Conservation (phyloP, 1,140 invertebrate species). For the Teleogryllus occipitalis region DNA sequence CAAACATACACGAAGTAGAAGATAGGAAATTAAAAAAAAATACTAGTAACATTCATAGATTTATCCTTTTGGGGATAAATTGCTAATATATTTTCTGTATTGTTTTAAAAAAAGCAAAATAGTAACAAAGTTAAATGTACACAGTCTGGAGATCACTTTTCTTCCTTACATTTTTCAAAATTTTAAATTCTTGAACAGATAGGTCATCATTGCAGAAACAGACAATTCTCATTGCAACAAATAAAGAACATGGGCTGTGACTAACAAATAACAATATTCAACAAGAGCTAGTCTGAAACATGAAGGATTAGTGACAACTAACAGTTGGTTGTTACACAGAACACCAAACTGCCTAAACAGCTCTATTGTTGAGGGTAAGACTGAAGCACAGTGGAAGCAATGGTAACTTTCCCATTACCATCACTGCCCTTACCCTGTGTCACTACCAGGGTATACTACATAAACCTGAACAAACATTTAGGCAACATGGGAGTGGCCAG, state of each 20-base stretch:
- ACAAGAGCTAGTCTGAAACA: background rate
- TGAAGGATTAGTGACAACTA: background rate
- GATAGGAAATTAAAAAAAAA: background rate
- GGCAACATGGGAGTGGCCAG: background rate
- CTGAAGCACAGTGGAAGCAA: background rate
- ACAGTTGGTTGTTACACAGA: background rate
- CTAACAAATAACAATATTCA: background rate
- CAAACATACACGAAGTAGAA: background rate
- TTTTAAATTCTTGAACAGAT: background rate
- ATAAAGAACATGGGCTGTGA: background rate
- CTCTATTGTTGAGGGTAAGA: background rate
- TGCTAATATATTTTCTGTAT: background rate
- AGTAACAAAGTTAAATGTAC: constrained; percentile 1
- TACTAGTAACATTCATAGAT: background rate
- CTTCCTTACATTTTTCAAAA: background rate
- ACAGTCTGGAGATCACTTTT: background rate
- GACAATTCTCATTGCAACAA: background rate
- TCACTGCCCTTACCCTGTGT: background rate
- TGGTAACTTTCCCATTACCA: background rate
- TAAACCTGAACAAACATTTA: background rate
- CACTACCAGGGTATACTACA: background rate
- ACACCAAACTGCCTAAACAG: background rate
- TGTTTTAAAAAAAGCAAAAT: background rate
- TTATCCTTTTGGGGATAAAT: background rate
- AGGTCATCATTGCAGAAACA: background rate